Evolutionary conservation across 2,888 invertebrate genomes (phyloP).

Genomic region (Penaeus monodon): DNA sequence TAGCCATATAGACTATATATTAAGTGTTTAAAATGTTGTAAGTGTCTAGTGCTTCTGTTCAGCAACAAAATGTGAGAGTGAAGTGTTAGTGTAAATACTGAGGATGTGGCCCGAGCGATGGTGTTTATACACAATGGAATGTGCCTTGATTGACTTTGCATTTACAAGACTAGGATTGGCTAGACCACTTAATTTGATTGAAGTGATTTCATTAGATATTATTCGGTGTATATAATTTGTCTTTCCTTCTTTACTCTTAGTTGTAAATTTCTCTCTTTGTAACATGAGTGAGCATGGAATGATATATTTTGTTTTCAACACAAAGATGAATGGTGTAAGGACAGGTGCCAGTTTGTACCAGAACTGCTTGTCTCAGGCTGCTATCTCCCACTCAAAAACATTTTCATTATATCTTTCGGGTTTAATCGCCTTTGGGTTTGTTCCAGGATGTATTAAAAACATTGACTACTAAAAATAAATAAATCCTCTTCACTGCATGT

Average conservation of each 20-base stretch:
- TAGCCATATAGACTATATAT: conserved; percentile 48
- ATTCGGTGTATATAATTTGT: conserved; percentile 52
- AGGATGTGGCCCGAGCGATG: conserved; percentile 27
- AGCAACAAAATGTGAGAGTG: conserved; percentile 23
- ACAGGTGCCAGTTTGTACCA: conserved; percentile 18
- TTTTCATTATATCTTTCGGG: too few species aligned
- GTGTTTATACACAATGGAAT: conserved; percentile 40
- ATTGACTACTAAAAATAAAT: too few species aligned
- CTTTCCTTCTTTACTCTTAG: conserved; percentile 35
- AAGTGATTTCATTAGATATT: conserved; percentile 23
- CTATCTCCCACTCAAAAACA: conserved; percentile 8
- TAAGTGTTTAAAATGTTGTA: conserved; percentile 49
- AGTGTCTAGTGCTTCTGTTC: conserved; percentile 42
- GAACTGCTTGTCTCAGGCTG: conserved; percentile 13
- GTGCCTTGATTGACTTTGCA: conserved; percentile 55
- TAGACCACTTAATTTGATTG: conserved; percentile 35
- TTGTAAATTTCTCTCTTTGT: conserved; percentile 41
- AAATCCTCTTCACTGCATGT: too few species aligned
- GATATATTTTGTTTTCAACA: conserved; percentile 28
- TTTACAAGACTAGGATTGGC: conserved; percentile 34
- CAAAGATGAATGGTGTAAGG: conserved; percentile 20
- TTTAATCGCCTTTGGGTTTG: too few species aligned
- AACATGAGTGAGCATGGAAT: conserved; percentile 28
- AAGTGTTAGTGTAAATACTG: conserved; percentile 45
- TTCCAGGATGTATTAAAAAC: too few species aligned